A percentile compares a stretch with the other conserved stretches of the same genome.
These are phyloP conservation scores for Propithecus deckenii DNA, from an alignment of 2,797 vertebrate genomes.

Conservation along the genomic window DNA sequence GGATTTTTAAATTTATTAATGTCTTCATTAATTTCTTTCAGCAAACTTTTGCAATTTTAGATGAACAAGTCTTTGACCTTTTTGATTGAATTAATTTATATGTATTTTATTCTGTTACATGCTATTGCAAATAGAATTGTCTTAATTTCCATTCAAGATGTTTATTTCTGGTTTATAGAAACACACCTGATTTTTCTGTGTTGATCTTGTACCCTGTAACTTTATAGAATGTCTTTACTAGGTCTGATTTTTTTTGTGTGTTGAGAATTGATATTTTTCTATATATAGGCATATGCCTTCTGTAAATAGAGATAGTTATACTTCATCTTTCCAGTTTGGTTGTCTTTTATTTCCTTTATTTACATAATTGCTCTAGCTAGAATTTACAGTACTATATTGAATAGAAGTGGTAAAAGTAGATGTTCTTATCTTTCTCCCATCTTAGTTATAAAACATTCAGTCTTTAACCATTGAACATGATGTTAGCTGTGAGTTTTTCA, in stretches of 20 bases:
- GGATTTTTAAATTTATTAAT: not conserved
- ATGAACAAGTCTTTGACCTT: not conserved
- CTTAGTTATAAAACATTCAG: not conserved
- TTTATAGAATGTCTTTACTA: not conserved
- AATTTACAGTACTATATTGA: not conserved
- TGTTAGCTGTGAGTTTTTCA: not conserved
- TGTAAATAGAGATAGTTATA: not conserved
- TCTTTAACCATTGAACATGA: not conserved
- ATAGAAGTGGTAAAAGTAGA: not conserved
- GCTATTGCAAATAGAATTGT: not conserved
- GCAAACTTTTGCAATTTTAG: not conserved
- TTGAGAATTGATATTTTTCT: not conserved
- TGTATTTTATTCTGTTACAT: not conserved
- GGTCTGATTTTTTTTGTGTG: not conserved
- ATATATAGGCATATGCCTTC: not conserved
- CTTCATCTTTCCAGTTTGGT: not conserved
- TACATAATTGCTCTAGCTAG: not conserved
- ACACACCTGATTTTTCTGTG: not conserved
- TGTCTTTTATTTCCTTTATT: not conserved
- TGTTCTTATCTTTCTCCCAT: not conserved
- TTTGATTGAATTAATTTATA: not conserved
- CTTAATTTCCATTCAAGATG: not conserved
- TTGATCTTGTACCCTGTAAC: not conserved
- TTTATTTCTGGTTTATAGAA: not conserved
- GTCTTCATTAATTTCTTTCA: not conserved